These are phyloP conservation scores for Uropetala carovei DNA, from an alignment of 2,888 invertebrate genomes.

Conservation along the genomic window DNA sequence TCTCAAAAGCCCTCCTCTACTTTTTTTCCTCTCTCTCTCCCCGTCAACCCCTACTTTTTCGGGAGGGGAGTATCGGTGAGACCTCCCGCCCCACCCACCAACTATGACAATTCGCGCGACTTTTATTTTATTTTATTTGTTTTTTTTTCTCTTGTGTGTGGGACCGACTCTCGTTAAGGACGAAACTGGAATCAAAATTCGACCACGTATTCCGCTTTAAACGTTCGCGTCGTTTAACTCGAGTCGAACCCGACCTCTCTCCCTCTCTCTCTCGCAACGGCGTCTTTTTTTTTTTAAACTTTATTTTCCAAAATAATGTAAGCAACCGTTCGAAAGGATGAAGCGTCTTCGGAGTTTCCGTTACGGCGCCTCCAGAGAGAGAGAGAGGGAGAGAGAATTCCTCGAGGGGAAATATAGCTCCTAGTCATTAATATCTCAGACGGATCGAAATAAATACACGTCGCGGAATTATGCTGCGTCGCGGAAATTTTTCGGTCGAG, in stretches of 20 bases:
- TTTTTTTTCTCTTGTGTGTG: too few relatives aligned
- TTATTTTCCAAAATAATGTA: too few relatives aligned
- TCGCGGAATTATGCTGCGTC: not conserved
- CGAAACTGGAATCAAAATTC: not conserved
- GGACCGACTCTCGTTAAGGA: not conserved
- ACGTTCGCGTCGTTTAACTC: not conserved
- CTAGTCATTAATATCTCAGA: not conserved
- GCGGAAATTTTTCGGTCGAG: not conserved
- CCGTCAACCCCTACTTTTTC: not conserved
- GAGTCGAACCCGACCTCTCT: not conserved
- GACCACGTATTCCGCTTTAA: not conserved
- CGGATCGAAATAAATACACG: not conserved
- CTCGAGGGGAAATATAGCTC: not conserved
- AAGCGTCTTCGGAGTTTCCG: too few relatives aligned
- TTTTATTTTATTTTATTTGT: not conserved
- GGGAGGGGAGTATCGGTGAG: not conserved
- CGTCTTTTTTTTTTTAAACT: too few relatives aligned
- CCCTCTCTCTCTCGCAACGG: too few relatives aligned
- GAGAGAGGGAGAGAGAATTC: not conserved
- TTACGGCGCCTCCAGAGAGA: too few relatives aligned
- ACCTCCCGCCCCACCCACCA: not conserved
- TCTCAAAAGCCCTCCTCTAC: not conserved
- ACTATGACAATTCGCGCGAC: constrained; percentile 29
- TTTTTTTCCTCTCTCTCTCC: not conserved
- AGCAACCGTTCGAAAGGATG: too few relatives aligned